Percentiles rank a stretch among this genome's conserved stretches.
Evolutionary conservation across 1,140 invertebrate species (phyloP).

Genomic region (Drosophila leontia): DNA sequence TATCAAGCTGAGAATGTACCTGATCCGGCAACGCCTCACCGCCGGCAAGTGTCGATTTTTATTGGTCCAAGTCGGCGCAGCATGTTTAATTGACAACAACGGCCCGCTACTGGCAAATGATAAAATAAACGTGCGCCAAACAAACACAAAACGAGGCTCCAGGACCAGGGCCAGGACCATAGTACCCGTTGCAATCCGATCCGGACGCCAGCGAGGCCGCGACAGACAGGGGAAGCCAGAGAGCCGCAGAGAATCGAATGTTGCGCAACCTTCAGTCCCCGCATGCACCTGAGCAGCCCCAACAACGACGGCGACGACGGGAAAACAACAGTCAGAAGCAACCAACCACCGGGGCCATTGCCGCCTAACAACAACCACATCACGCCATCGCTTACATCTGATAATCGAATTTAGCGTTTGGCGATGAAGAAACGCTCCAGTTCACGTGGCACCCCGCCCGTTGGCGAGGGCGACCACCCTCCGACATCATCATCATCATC

Average conservation of each 20-base stretch:
- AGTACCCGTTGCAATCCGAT: neutral
- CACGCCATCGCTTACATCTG: constrained; percentile 65
- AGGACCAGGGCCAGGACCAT: constrained; percentile 3
- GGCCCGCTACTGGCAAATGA: constrained; percentile 41
- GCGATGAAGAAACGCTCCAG: constrained; percentile 76
- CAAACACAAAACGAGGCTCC: constrained; percentile 16
- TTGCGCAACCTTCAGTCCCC: constrained; percentile 72
- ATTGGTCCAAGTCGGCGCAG: constrained; percentile 56
- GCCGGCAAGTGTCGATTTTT: constrained; percentile 58
- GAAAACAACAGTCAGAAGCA: constrained; percentile 17
- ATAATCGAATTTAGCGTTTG: constrained; percentile 48
- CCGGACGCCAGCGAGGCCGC: constrained; percentile 1
- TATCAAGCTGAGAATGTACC: constrained; percentile 10
- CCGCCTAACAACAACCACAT: constrained; percentile 54
- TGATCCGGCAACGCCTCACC: constrained; percentile 15
- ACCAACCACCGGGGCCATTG: constrained; percentile 53
- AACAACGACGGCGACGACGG: constrained; percentile 16
- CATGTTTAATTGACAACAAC: constrained; percentile 68
- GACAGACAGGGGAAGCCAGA: constrained; percentile 7
- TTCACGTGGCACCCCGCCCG: constrained; percentile 65
- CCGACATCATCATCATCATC: neutral
- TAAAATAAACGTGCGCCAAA: constrained; percentile 62
- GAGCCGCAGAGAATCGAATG: constrained; percentile 55
- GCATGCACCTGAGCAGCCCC: constrained; percentile 45
- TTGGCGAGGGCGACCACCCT: constrained; percentile 35